Evolutionary conservation across 2,113 vertebrate species (phyloP).

Genomic region (Nibea coibor): DNA sequence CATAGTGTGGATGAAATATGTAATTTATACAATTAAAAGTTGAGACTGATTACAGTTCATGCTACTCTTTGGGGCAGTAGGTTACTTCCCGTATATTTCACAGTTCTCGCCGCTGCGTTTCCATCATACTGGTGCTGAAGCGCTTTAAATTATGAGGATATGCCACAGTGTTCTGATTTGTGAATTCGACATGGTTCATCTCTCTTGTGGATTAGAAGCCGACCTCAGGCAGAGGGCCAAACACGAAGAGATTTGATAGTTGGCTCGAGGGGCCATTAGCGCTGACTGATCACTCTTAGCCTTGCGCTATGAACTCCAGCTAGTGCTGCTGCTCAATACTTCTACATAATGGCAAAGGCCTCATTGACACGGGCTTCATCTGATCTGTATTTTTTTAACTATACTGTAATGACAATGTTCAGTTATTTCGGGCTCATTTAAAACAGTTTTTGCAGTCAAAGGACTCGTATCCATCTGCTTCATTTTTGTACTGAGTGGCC

Average conservation of each 20-base stretch:
- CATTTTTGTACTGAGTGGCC: conserved; percentile 48
- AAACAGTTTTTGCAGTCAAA: conserved; percentile 54
- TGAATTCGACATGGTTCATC: conserved; percentile 74
- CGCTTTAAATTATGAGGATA: conserved; percentile 43
- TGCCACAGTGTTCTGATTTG: conserved; percentile 55
- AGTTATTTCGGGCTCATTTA: conserved; percentile 60
- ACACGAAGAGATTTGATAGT: conserved; percentile 73
- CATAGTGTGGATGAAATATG: conserved; percentile 4
- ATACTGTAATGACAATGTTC: conserved; percentile 33
- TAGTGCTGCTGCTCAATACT: conserved; percentile 50
- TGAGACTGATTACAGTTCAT: neutral
- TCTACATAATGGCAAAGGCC: conserved; percentile 21
- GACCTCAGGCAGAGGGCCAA: conserved; percentile 73
- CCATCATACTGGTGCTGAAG: conserved; percentile 33
- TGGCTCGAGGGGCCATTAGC: conserved; percentile 65
- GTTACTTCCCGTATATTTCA: conserved; percentile 11
- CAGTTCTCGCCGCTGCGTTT: conserved; percentile 32
- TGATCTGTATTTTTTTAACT: conserved; percentile 27
- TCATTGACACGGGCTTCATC: conserved; percentile 32
- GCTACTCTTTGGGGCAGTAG: neutral
- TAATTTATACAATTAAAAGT: conserved; percentile 16
- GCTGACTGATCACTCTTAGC: conserved; percentile 66
- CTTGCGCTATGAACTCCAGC: conserved; percentile 52
- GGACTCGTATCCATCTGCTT: conserved; percentile 65
- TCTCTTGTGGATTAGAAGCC: conserved; percentile 69